These are phyloP conservation scores for Aphis gossypii DNA, from an alignment of 1,140 invertebrate genomes.

Conservation along the genomic window DNA sequence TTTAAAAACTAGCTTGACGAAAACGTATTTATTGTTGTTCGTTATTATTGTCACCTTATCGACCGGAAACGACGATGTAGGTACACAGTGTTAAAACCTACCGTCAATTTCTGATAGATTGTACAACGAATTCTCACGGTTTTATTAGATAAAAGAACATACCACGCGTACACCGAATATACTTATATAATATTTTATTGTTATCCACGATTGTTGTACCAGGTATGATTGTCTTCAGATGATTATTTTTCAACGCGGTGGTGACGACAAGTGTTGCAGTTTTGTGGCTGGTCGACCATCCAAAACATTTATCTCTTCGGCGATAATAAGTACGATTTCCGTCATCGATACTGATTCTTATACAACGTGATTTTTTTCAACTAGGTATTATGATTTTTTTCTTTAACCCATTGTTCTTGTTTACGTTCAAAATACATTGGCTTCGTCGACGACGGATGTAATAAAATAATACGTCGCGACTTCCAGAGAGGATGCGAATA, in stretches of 20 bases:
- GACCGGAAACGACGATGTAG: not conserved
- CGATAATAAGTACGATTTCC: not conserved
- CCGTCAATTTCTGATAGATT: not conserved
- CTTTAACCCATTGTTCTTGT: not conserved
- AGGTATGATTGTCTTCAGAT: not conserved
- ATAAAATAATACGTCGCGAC: not conserved
- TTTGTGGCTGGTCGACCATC: not conserved
- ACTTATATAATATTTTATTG: not conserved
- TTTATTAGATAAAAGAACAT: not conserved
- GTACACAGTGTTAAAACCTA: not conserved
- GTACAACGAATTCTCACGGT: constrained; percentile 18
- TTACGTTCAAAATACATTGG: not conserved
- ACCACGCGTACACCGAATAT: not conserved
- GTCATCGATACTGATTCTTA: not conserved
- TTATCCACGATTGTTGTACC: not conserved
- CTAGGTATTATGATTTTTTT: not conserved
- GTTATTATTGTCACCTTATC: constrained; percentile 18
- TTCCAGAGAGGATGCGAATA: not conserved
- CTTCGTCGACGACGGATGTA: not conserved
- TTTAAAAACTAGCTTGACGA: not conserved
- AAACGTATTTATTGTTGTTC: not conserved
- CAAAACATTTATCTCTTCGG: not conserved
- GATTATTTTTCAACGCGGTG: not conserved
- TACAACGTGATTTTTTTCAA: not conserved
- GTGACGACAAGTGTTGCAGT: not conserved